Evolutionary conservation across 2,797 vertebrate genomes (phyloP), one percentile per base, ranked within the genome.

Genomic region (Salarias fasciatus): DNA sequence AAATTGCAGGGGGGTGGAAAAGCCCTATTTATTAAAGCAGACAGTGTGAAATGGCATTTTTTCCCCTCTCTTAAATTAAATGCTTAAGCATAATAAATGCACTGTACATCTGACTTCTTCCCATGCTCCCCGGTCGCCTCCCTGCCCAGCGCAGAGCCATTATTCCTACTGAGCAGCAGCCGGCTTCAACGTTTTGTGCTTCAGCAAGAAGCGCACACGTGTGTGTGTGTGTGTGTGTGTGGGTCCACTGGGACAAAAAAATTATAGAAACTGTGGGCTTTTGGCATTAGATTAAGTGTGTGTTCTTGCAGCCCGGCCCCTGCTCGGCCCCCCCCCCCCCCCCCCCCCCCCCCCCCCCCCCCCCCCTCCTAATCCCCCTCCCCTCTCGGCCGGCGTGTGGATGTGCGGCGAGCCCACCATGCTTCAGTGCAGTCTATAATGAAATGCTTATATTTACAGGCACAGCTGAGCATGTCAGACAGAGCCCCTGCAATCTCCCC

Each of bases 371-470:
- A 93, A 87, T 89, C 87, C 83, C 80, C 84, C 86, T 75, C 86
- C 86, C 86, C 72, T 64, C 78, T 73, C 71, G 74, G 75, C 78
- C 81, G 80, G 86, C 83, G 76, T 82, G 82, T 84, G 82, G 79
- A 84, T 86, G 85, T 85, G 87, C 61, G 68, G 89, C 87, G 88
- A 88, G 88, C 93, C 94, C 91, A 93, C 90, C 95, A 98, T 95
- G 95, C 95, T 96, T 96, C 95, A 95, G 92, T 95, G 95, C 95
- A 95, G 94, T 93, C 94, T 94, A 95, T 96, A 98, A 99, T 96
- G 95, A 98, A 98, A 99, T 95, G 95, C 95, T 98, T 96, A 95
- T 94, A 98, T 98, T 97, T 98, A 97, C 93, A 97, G 95, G 95
- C 95, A 94, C 94, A 95, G 92, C 92, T 93, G 95, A 97, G 95